These are phyloP conservation scores for Mixornis gularis DNA, from an alignment of 2,113 vertebrate genomes.

Conservation along the genomic window DNA sequence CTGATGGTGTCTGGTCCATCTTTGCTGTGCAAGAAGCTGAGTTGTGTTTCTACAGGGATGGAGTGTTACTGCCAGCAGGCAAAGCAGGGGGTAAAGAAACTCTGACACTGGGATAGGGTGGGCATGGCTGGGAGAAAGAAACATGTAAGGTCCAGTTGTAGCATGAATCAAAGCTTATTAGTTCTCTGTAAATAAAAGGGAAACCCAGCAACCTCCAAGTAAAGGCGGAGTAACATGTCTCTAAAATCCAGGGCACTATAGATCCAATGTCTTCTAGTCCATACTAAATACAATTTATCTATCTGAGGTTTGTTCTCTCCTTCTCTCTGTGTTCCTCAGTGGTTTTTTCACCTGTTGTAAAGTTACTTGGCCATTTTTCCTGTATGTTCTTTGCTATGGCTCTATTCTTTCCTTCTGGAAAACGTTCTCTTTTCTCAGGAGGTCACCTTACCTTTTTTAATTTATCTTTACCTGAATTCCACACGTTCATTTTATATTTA, in stretches of 20 bases:
- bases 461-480: neutral
- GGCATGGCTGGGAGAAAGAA: neutral
- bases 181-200: neutral
- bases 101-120: neutral
- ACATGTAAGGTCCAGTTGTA: neutral
- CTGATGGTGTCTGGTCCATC: neutral
- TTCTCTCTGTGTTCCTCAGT: neutral
- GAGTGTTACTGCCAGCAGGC: neutral
- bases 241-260: neutral
- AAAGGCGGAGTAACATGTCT: neutral
- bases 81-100: neutral
- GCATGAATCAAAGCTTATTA: neutral
- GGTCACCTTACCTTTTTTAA: neutral
- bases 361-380: neutral
- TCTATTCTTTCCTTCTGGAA: neutral
- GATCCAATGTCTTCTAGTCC: neutral
- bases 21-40: neutral
- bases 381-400: neutral
- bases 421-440: neutral
- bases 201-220: neutral
- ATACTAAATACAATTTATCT: neutral
- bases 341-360: neutral
- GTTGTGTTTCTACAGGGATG: neutral
- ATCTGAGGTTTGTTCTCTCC: neutral
- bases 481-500: neutral